Evolutionary conservation across 2,797 vertebrate species (phyloP).

Genomic region (Cossypha caffra): DNA sequence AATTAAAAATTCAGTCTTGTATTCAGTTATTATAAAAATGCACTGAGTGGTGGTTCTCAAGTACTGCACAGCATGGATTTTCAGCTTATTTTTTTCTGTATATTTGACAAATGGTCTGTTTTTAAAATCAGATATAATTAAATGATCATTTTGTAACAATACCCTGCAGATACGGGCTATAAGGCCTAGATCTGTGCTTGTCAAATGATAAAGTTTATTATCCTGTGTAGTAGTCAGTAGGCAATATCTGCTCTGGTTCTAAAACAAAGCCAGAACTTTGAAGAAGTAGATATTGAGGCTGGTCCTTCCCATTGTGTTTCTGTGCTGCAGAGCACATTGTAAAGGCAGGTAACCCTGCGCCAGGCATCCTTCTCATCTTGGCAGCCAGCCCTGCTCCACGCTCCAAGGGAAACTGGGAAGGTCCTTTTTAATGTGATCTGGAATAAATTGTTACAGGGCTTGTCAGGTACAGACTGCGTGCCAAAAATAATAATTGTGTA

Average conservation of each 20-base stretch:
- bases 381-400: neutral
- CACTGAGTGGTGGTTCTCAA: neutral
- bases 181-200: neutral
- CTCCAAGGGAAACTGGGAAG: neutral
- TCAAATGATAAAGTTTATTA: neutral
- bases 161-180: accelerated
- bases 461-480: neutral
- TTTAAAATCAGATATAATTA: neutral
- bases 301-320: neutral
- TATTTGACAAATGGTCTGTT: neutral
- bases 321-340: neutral
- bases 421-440: neutral
- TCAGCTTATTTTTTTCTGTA: neutral
- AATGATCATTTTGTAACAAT: neutral
- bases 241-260: neutral
- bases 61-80: neutral
- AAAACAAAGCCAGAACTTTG: neutral
- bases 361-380: neutral
- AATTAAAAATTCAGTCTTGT: neutral
- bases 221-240: neutral
- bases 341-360: neutral
- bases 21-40: neutral
- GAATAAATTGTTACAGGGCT: neutral
- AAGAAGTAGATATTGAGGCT: neutral
- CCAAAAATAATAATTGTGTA: neutral